Evolutionary conservation across 2,888 invertebrate genomes (phyloP).

Genomic region (Orthonevra nobilis): DNA sequence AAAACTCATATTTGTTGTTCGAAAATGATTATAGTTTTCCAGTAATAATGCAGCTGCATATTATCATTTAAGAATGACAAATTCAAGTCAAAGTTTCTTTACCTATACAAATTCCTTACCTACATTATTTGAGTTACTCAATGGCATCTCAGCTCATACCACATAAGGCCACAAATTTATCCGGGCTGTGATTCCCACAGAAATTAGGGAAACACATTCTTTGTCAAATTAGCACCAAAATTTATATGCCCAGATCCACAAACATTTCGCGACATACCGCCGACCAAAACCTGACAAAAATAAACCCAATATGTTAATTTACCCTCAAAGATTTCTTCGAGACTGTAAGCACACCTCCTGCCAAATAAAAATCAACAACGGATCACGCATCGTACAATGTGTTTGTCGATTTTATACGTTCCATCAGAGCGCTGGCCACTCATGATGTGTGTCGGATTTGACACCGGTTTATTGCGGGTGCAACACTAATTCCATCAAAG

Average conservation of each 20-base stretch:
- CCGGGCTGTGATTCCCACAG: conserved; percentile 26
- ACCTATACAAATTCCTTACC: not conserved
- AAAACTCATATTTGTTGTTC: no score
- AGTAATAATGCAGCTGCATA: no score
- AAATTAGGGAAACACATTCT: conserved; percentile 43
- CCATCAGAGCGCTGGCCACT: no score
- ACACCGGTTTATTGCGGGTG: conserved; percentile 41
- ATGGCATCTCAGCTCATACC: not conserved
- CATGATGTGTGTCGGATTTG: conserved; percentile 10
- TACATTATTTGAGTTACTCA: no score
- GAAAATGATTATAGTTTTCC: no score
- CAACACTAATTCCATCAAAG: conserved; percentile 34
- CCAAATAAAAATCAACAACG: conserved; percentile 48
- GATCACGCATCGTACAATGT: conserved; percentile 47
- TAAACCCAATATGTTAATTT: conserved; percentile 54
- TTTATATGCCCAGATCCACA: conserved; percentile 31
- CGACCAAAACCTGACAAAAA: conserved; percentile 34
- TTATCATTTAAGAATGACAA: not conserved
- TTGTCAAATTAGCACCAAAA: conserved; percentile 47
- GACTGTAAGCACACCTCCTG: conserved; percentile 21
- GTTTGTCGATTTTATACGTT: conserved; percentile 50
- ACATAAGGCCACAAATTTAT: conserved; percentile 24
- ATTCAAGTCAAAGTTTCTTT: not conserved
- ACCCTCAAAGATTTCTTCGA: conserved; percentile 10
- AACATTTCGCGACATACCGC: conserved; percentile 21